Conservation (phyloP, 53 echinoderm and acorn worm genomes). For the Glandiceps talaboti region DNA sequence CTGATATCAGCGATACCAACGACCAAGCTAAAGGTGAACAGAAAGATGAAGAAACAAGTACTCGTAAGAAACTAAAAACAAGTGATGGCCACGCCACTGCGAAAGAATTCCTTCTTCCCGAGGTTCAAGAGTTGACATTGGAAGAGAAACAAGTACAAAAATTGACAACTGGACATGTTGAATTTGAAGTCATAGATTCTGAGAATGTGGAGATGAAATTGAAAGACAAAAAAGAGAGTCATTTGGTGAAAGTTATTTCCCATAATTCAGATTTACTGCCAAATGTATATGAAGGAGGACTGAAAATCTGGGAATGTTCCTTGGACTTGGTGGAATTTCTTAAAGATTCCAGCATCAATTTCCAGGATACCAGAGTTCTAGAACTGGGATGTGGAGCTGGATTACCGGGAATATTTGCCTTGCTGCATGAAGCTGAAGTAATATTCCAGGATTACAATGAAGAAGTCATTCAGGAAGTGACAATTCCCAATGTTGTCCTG, state of each 20-base stretch:
- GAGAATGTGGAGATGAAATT: background rate
- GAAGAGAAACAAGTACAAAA: background rate
- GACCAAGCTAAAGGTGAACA: too few relatives aligned
- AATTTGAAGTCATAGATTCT: background rate
- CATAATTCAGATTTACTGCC: slow-evolving; percentile 66
- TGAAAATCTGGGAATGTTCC: slow-evolving; percentile 96
- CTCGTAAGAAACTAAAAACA: background rate
- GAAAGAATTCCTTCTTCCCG: background rate
- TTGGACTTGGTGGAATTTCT: slow-evolving; percentile 64
- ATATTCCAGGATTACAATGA: slow-evolving; percentile 93
- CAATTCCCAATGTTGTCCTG: slow-evolving; percentile 66
- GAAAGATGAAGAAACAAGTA: too few relatives aligned
- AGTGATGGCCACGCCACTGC: background rate
- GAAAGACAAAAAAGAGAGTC: slow-evolving; percentile 16
- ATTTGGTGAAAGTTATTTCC: slow-evolving; percentile 33
- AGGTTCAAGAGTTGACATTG: background rate
- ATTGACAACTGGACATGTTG: background rate
- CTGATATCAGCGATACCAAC: too few relatives aligned
- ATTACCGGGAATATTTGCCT: slow-evolving; percentile 68
- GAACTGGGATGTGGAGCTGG: slow-evolving; percentile 95
- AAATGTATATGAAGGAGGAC: slow-evolving; percentile 78
- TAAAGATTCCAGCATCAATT: slow-evolving; percentile 21
- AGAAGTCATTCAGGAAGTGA: slow-evolving; percentile 65
- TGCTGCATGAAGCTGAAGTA: slow-evolving; percentile 47
- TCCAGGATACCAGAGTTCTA: slow-evolving; percentile 33